Evolutionary conservation across 2,888 invertebrate genomes (phyloP), one percentile per base, ranked within the genome.

Genomic region (Agriopis aurantiaria): DNA sequence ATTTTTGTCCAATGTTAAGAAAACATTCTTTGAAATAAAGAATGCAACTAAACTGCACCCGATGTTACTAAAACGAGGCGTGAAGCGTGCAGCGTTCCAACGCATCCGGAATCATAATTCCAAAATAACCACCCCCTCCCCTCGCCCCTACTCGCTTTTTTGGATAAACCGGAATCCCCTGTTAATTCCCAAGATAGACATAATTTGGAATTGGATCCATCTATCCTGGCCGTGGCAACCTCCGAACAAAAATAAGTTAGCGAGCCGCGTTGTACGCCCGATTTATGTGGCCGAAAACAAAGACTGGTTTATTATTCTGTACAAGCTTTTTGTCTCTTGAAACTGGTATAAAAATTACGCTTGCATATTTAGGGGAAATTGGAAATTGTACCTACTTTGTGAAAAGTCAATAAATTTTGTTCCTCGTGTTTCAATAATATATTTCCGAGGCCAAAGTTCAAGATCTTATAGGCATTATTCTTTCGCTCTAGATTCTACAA

Each of bases 181-280:
- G 93, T 92, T 93, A 92, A 95, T 95, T 95, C 95, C 95, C 95
- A 94, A 93, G 95, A 93, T 92, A 93, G 91, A 93, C 93, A 94
- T 95, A 95, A 94, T 94, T 95, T 93, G 93, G 94, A 95, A 95
- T 95, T 95, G 95, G 95, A 95, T 94, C 92, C 94, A 94, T 95
- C 93, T 93, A 94, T 95, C 93, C 91, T 90, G 69, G 94, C 92
- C 91, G 86, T 80, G 69, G 73, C 88, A 89, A 88, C 88, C 89
- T 91, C 87, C 91, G 91, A 88, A 91, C 91, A 91, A 91, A 93
- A 92, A 93, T 94, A 92, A 91, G 90, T 91, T 90, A 88, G 87
- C 88, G 84, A 76, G 79, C 81, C 76, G 75, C 73, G 80, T 82
- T 85, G 85, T 83, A 82, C 85, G 77, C 76, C 80, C 85, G 88